phyloP scores from a whole-genome alignment of 1,140 invertebrate species.

The Drosophila melanica region DNA sequence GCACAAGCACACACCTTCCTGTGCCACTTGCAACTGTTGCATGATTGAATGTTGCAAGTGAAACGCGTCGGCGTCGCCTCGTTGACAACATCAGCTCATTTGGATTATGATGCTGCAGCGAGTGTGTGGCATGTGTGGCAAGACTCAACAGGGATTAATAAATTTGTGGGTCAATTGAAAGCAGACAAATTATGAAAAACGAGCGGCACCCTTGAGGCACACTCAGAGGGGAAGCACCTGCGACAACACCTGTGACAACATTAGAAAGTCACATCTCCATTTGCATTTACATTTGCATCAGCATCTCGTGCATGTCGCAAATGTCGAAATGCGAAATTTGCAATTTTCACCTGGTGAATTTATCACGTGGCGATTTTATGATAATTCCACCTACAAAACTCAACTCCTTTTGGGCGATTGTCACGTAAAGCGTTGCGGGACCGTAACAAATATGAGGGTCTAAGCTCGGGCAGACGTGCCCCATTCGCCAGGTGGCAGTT shows the following conservation, averaged over 20 bases:
- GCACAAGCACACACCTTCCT: conserved; percentile 26
- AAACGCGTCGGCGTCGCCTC: conserved; percentile 19
- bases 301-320: conserved; percentile 31
- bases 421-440: conserved; percentile 36
- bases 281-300: conserved; percentile 10
- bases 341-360: conserved; percentile 44
- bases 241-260: background rate
- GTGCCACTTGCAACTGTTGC: conserved; percentile 17
- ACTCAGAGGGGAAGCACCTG: background rate
- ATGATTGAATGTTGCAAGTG: conserved; percentile 54
- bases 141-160: conserved; percentile 21
- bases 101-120: conserved; percentile 23
- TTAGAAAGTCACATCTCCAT: conserved; percentile 36
- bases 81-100: conserved; percentile 3
- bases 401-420: background rate
- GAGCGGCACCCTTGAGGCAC: background rate
- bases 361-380: conserved; percentile 57
- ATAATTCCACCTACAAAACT: conserved; percentile 18
- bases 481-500: conserved; percentile 31
- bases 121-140: conserved; percentile 12
- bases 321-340: conserved; percentile 25
- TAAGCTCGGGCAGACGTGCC: conserved; percentile 10
- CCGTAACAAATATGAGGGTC: conserved; percentile 47
- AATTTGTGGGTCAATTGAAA: background rate
- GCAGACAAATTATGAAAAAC: background rate